These are phyloP conservation scores for Cardiocondyla obscurior DNA, from an alignment of 1,140 invertebrate genomes.

Conservation along the genomic window DNA sequence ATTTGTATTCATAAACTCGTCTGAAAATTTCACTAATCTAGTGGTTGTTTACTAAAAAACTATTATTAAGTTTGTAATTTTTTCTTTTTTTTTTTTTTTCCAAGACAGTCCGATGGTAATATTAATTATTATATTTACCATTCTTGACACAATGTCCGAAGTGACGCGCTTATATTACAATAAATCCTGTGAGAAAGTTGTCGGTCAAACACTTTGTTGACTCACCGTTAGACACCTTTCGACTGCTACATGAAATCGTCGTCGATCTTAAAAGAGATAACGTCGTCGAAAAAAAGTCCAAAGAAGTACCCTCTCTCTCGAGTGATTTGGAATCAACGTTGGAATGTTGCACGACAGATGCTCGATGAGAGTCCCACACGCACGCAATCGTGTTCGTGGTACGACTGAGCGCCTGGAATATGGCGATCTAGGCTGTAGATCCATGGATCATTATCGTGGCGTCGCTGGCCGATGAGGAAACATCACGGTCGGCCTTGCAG, in stretches of 20 bases:
- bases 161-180: background rate
- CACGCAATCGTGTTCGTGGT: slow-evolving; percentile 7
- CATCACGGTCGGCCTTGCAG: slow-evolving; percentile 16
- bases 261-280: background rate
- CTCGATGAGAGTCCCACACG: background rate
- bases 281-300: background rate
- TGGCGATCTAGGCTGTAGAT: slow-evolving; percentile 54
- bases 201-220: background rate
- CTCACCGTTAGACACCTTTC: slow-evolving; percentile 23
- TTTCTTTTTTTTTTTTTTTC: background rate
- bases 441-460: slow-evolving; percentile 42
- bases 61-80: too few relatives aligned
- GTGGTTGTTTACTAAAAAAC: background rate
- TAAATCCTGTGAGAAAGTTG: background rate
- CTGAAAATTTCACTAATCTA: background rate
- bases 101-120: too few relatives aligned
- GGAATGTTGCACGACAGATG: background rate
- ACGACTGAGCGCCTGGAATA: slow-evolving; percentile 34
- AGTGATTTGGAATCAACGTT: background rate
- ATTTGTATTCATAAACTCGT: background rate
- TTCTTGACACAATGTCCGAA: background rate
- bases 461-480: slow-evolving; percentile 54
- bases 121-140: slow-evolving; percentile 35
- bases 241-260: slow-evolving; percentile 1
- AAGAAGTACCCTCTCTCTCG: slow-evolving; percentile 10